Conservation (phyloP, 2,888 invertebrate species). For the Augiades crinisus region DNA sequence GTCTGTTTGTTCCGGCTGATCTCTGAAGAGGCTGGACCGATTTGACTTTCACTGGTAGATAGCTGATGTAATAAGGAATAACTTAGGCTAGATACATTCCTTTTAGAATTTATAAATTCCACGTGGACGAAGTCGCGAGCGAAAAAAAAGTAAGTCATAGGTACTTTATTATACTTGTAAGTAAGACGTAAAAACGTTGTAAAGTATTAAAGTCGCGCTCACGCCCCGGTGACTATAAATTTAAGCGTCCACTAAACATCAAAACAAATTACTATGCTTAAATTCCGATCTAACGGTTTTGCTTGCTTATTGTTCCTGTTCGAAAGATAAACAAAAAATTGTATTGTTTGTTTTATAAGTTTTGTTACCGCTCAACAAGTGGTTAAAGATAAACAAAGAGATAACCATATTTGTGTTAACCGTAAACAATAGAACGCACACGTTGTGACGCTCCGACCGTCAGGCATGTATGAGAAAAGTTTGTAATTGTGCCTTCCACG, state of each 20-base stretch:
- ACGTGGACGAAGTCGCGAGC: too few species aligned
- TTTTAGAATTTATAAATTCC: too few species aligned
- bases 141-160: too few species aligned
- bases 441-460: conserved; percentile 46
- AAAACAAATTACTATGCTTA: background rate
- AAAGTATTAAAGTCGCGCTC: background rate
- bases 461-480: conserved; percentile 50
- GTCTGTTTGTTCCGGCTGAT: too few species aligned
- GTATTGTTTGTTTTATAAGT: conserved; percentile 54
- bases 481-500: conserved; percentile 32
- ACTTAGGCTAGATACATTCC: too few species aligned
- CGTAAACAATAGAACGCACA: conserved; percentile 38
- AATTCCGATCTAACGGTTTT: conserved; percentile 17
- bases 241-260: conserved; percentile 6
- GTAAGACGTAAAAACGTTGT: too few species aligned
- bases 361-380: conserved; percentile 55
- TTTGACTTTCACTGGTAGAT: too few species aligned
- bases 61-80: too few species aligned
- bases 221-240: too few species aligned
- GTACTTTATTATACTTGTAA: too few species aligned
- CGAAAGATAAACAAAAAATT: conserved; percentile 37
- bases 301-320: conserved; percentile 28
- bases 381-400: conserved; percentile 55
- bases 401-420: conserved; percentile 29
- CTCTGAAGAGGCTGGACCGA: too few species aligned